phyloP scores from a whole-genome alignment of 2,888 invertebrate genomes.

The Microctonus brassicae region DNA sequence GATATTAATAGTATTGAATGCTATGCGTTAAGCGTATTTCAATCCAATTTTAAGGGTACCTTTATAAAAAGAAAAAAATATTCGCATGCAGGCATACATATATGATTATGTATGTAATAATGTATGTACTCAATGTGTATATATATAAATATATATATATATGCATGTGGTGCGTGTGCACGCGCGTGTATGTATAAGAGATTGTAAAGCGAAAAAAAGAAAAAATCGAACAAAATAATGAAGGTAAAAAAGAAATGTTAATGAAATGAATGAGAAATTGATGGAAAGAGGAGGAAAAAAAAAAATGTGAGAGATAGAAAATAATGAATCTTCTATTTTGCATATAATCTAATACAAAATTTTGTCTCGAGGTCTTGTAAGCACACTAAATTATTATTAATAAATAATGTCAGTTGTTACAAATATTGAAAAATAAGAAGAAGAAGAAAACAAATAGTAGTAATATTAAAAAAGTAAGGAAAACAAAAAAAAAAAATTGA shows the following conservation, averaged over 20 bases:
- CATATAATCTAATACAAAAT: slow-evolving; percentile 65
- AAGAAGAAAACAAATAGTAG: slow-evolving; percentile 38
- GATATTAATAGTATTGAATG: slow-evolving; percentile 67
- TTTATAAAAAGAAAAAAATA: slow-evolving; percentile 42
- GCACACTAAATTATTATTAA: slow-evolving; percentile 64
- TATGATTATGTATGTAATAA: slow-evolving; percentile 57
- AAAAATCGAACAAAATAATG: slow-evolving; percentile 9
- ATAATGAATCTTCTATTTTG: slow-evolving; percentile 66
- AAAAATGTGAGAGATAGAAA: slow-evolving; percentile 39
- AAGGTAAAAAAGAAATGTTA: slow-evolving; percentile 3
- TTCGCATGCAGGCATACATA: slow-evolving; percentile 57
- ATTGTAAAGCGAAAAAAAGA: too few species aligned
- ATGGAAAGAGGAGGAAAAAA: background rate
- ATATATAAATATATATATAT: slow-evolving; percentile 57
- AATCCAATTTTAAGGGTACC: slow-evolving; percentile 36
- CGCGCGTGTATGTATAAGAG: slow-evolving; percentile 28
- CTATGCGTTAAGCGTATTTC: slow-evolving; percentile 55
- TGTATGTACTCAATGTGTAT: slow-evolving; percentile 60
- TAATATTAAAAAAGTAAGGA: too few species aligned
- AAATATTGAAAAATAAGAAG: slow-evolving; percentile 51
- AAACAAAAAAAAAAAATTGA: background rate
- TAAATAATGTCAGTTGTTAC: slow-evolving; percentile 54
- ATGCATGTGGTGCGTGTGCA: slow-evolving; percentile 60
- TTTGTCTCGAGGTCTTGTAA: slow-evolving; percentile 65
- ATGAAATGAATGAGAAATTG: background rate